These are phyloP conservation scores for Trachelus stipa DNA, from an alignment of 2,888 invertebrate species.

Conservation along the genomic window DNA sequence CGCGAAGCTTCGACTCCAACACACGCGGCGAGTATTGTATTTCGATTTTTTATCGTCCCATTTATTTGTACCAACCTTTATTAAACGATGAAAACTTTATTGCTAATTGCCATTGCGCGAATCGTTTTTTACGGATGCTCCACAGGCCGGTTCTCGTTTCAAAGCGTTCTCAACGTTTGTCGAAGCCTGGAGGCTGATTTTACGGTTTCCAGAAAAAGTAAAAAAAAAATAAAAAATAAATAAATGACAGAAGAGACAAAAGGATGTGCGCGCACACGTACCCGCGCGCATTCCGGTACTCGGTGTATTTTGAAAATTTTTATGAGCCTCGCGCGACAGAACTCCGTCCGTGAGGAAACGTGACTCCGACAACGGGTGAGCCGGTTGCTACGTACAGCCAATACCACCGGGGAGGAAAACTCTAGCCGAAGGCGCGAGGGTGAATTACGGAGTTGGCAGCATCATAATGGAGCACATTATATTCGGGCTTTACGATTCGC, in stretches of 20 bases:
- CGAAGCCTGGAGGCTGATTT: no score
- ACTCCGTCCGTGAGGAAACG: no score
- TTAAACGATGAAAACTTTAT: slow-evolving; percentile 62
- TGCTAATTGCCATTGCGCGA: slow-evolving; percentile 51
- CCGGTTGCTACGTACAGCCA: no score
- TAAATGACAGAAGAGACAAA: neutral
- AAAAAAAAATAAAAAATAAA: slow-evolving; percentile 9
- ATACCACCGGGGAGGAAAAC: slow-evolving; percentile 26
- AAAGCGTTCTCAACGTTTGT: slow-evolving; percentile 4
- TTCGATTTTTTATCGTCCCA: slow-evolving; percentile 59
- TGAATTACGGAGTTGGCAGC: neutral
- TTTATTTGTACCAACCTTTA: slow-evolving; percentile 59
- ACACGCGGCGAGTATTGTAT: slow-evolving; percentile 44
- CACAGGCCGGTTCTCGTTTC: slow-evolving; percentile 51
- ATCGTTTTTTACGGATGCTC: slow-evolving; percentile 57
- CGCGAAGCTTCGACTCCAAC: slow-evolving; percentile 12
- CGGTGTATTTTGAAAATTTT: no score
- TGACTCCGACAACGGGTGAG: no score
- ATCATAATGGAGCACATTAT: slow-evolving; percentile 33
- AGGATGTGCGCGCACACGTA: neutral
- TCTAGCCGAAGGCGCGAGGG: slow-evolving; percentile 8
- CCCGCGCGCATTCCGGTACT: no score
- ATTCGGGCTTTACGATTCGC: slow-evolving; percentile 51
- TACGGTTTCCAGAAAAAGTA: no score
- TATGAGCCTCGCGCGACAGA: no score